phyloP scores from a whole-genome alignment of 2,113 vertebrate genomes.

The Scomber colias region DNA sequence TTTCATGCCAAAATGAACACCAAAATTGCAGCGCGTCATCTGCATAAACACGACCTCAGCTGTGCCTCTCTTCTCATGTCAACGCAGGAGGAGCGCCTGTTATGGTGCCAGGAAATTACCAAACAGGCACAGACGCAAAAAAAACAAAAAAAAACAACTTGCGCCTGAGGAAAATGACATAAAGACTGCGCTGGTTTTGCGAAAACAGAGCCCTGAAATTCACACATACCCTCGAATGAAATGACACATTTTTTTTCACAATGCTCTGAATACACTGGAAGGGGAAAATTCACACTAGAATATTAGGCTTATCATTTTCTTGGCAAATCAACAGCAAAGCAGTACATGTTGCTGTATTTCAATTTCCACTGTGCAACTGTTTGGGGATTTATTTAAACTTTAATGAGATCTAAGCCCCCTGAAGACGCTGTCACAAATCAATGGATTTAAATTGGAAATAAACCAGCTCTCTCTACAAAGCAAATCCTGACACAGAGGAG shows the following conservation, averaged over 20 bases:
- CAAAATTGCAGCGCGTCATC: no score
- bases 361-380: background rate
- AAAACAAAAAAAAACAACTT: no score
- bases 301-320: background rate
- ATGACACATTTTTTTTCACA: background rate
- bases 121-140: no score
- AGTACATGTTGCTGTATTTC: background rate
- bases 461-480: background rate
- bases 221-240: background rate
- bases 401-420: background rate
- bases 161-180: no score
- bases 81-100: no score
- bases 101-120: no score
- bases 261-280: background rate
- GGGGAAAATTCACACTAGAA: background rate
- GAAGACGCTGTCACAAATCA: conserved; percentile 3
- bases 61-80: no score
- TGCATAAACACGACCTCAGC: no score
- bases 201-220: background rate
- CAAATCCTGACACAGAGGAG: background rate
- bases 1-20: no score
- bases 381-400: conserved; percentile 5
- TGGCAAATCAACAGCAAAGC: background rate
- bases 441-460: conserved; percentile 2
- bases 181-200: no score